Evolutionary conservation across 2,113 vertebrate genomes (phyloP), one percentile per base, ranked within the genome.

Genomic region (Paralichthys olivaceus): DNA sequence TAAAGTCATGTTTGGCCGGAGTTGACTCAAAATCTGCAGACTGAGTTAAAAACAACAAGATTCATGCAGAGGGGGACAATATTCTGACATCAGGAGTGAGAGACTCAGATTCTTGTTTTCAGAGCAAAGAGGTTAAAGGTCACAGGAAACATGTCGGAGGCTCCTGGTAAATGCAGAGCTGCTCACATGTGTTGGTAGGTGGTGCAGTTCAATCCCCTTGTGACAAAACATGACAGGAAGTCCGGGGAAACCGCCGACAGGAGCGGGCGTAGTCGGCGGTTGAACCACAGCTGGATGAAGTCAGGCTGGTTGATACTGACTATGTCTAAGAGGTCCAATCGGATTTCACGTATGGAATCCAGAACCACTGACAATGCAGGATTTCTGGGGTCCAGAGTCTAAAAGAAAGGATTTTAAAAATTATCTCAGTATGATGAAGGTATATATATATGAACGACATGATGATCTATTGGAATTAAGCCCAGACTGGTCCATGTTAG

Each of bases 161-260:
- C 32, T 56, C 1, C 8, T 25, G 7, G 5, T 23, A 43, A 53
- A 62, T 22, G 12, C 12, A 2, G n/a, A 0, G 5, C 12, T 45
- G 19, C 55, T 84, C 67, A 95, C 94, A 93, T 77, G 0, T 34
- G 65, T 63, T 92, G 92, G 86, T 81, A 95, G 78, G 86, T 82
- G 62, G 58, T 84, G 79, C 93, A 94, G 13, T 76, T 90, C 3
- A 93, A 20, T 14, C 9, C 61, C 25, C 4, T 85, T 4, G 81
- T 79, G 72, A 60, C 0, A 0, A 94, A 69, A 81, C 51, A 90
- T 58, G 89, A 91, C 54, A 95, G 87, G 87, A 94, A 94, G 28
- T 72, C 43, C 0, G 34, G 7, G 8, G 93, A 91, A 19, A 72
- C 83, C 2, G 75, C 79, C 0, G 89, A 77, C 25, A 94, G 67